phyloP scores from a whole-genome alignment of 2,888 invertebrate genomes.

The Sialis lutaria region DNA sequence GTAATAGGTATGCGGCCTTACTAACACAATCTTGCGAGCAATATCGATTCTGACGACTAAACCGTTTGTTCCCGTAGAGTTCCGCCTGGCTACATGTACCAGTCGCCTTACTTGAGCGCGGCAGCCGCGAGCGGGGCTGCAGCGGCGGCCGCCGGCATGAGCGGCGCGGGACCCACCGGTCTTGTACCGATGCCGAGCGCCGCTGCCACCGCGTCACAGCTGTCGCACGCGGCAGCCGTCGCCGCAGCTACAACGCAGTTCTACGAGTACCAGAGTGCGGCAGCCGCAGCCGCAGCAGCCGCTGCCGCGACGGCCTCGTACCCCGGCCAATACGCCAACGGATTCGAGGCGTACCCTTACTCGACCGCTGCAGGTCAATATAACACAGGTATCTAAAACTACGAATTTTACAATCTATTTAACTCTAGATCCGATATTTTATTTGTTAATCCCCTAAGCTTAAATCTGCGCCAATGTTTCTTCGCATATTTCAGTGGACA shows the following conservation, averaged over 20 bases:
- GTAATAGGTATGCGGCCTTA: no score
- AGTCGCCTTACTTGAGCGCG: constrained; percentile 45
- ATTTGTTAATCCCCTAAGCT: no score
- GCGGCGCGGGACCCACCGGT: constrained; percentile 41
- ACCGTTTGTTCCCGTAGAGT: constrained; percentile 32
- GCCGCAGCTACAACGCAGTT: constrained; percentile 65
- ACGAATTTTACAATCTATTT: no score
- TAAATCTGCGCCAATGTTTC: no score
- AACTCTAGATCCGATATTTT: no score
- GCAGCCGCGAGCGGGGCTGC: constrained; percentile 28
- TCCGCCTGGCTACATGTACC: constrained; percentile 61
- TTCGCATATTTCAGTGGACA: no score
- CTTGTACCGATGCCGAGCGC: constrained; percentile 40
- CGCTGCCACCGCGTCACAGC: constrained; percentile 37
- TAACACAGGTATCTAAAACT: no score
- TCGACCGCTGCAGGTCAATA: constrained; percentile 46
- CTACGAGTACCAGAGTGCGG: constrained; percentile 63
- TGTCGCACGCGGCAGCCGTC: constrained; percentile 57
- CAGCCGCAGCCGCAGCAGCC: constrained; percentile 50
- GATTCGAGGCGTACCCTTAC: constrained; percentile 55
- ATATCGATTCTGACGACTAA: not conserved
- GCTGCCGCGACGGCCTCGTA: constrained; percentile 53
- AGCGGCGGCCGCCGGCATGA: constrained; percentile 26
- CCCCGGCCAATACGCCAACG: constrained; percentile 56
- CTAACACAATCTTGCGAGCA: no score